Percentiles rank a stretch among this genome's conserved stretches.
Conservation (phyloP, 37 sponge, comb jelly and placozoan genomes). For the Ephydatia muelleri region DNA sequence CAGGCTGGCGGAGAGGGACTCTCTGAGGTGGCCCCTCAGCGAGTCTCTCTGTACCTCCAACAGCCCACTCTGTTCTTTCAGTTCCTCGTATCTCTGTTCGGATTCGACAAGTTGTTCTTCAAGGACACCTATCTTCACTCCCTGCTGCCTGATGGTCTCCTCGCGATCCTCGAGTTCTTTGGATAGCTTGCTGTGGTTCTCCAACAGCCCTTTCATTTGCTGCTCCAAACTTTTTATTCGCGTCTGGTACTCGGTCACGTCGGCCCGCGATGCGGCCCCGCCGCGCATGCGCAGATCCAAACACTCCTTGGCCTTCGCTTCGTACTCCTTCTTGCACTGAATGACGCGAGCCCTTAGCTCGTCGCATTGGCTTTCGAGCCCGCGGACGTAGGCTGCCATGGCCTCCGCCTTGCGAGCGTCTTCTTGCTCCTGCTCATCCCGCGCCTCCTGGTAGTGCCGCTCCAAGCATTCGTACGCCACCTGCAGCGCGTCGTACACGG, state of each 20-base stretch:
- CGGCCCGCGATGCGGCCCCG: not conserved
- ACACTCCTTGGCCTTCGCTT: slow-evolving; percentile 20
- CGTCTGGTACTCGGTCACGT: not conserved
- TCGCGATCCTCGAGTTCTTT: not conserved
- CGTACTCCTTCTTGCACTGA: slow-evolving; percentile 22
- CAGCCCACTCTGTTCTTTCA: not conserved
- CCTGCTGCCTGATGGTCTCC: not conserved
- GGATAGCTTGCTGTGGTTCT: not conserved
- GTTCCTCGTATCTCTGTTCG: not conserved
- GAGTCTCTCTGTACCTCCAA: not conserved
- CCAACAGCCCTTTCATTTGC: not conserved
- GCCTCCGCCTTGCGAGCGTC: not conserved
- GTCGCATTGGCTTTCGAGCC: not conserved
- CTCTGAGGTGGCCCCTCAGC: too few relatives aligned
- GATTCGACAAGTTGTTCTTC: not conserved
- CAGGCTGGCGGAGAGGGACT: not conserved
- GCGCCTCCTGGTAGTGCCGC: not conserved
- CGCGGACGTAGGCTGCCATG: not conserved
- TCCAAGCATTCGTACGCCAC: slow-evolving; percentile 9
- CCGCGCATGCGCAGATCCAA: not conserved
- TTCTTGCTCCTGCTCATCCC: not conserved
- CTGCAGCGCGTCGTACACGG: slow-evolving; percentile 23
- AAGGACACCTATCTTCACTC: too few relatives aligned
- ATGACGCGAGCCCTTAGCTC: slow-evolving; percentile 2
- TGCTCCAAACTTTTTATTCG: not conserved